Percentiles rank a stretch among this genome's conserved stretches.
phyloP scores from a whole-genome alignment of 2,113 vertebrate genomes.

The Seriola dumerili region DNA sequence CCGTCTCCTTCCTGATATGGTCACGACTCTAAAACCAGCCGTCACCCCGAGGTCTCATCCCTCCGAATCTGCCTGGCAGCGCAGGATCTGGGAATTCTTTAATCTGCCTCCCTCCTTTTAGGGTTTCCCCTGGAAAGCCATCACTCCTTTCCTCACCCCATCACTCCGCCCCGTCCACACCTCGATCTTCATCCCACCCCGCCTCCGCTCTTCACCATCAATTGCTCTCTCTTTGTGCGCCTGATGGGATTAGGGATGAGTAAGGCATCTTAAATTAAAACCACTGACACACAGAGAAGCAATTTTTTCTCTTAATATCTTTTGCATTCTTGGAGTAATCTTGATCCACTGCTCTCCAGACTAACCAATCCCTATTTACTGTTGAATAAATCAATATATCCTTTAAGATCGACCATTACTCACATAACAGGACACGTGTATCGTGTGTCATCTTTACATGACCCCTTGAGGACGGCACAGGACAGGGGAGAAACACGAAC shows the following conservation, averaged over 20 bases:
- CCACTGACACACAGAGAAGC: neutral
- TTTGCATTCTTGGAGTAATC: neutral
- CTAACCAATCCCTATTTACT: neutral
- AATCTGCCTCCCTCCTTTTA: slow-evolving; percentile 64
- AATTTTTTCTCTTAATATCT: neutral
- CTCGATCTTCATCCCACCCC: slow-evolving; percentile 19
- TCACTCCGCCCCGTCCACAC: slow-evolving; percentile 17
- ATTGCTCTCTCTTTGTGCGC: neutral
- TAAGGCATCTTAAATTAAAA: slow-evolving; percentile 47
- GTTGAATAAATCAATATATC: neutral
- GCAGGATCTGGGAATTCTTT: slow-evolving; percentile 60
- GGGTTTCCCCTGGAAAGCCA: slow-evolving; percentile 58
- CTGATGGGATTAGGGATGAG: slow-evolving; percentile 32
- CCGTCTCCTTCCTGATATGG: slow-evolving; percentile 61
- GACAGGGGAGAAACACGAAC: neutral
- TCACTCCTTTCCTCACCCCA: slow-evolving; percentile 44
- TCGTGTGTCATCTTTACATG: neutral
- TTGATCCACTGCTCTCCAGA: neutral
- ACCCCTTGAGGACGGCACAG: neutral
- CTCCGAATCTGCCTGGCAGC: slow-evolving; percentile 29
- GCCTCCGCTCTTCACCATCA: slow-evolving; percentile 21
- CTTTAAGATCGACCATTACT: neutral
- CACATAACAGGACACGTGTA: neutral
- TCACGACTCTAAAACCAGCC: slow-evolving; percentile 68
- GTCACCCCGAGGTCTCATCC: slow-evolving; percentile 63